These are phyloP conservation scores for Colostygia pectinataria DNA, from an alignment of 2,888 invertebrate genomes.

Conservation along the genomic window DNA sequence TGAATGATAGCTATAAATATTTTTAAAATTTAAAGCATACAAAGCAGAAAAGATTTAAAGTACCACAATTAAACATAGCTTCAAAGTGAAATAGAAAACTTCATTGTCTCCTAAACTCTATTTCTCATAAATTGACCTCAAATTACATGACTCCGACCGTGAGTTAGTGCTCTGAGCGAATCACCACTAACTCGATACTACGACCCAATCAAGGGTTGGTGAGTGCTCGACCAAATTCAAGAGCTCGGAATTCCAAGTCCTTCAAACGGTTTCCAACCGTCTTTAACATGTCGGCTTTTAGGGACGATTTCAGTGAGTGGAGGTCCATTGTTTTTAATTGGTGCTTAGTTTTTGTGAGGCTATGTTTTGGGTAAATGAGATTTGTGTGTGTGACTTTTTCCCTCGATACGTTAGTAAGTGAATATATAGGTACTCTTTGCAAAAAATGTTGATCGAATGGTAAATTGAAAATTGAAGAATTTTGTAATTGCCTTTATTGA, in stretches of 20 bases:
- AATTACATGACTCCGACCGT: constrained; percentile 34
- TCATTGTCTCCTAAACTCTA: constrained; percentile 26
- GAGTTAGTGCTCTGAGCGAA: constrained; percentile 35
- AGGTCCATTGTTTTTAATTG: constrained; percentile 66
- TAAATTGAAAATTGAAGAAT: constrained; percentile 12
- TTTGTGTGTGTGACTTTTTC: constrained; percentile 35
- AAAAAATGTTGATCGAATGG: not conserved
- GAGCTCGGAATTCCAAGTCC: constrained; percentile 48
- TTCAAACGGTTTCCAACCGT: constrained; percentile 43
- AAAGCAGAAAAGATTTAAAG: too few species aligned
- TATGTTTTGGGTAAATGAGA: constrained; percentile 53
- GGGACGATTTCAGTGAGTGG: constrained; percentile 47
- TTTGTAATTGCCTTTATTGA: constrained; percentile 25
- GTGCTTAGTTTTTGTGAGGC: constrained; percentile 56
- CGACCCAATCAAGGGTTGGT: constrained; percentile 62
- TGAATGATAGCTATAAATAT: too few species aligned
- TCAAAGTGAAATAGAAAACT: constrained; percentile 18
- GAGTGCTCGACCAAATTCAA: constrained; percentile 60
- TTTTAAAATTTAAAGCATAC: too few species aligned
- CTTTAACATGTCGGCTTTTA: constrained; percentile 44
- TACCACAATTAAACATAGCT: constrained; percentile 4
- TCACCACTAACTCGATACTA: constrained; percentile 63
- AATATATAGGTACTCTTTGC: not conserved
- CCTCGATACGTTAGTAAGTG: not conserved
- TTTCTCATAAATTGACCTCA: constrained; percentile 34